Evolutionary conservation across 2,797 vertebrate genomes (phyloP).

Genomic region (Clarias platycephalus): DNA sequence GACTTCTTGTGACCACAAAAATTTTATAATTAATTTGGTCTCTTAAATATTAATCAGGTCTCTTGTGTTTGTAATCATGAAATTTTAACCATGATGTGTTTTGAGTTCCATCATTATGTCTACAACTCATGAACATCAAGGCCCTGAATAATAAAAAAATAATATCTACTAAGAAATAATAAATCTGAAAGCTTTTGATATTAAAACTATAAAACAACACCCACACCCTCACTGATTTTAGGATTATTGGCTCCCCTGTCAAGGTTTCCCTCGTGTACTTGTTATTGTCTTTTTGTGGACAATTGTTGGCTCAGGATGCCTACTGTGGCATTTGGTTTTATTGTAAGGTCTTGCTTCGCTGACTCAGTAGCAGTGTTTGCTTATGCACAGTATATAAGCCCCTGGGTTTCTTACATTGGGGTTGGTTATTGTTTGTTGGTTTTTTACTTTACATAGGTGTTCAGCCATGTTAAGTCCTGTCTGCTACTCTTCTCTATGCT

Average conservation of each 20-base stretch:
- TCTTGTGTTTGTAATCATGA: constrained; percentile 59
- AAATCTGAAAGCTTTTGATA: not conserved
- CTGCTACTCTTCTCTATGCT: too few species aligned
- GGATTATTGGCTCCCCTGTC: not conserved
- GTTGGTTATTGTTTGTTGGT: too few species aligned
- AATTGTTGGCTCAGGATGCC: too few species aligned
- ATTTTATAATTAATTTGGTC: constrained; percentile 59
- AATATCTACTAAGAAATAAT: not conserved
- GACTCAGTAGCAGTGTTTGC: too few species aligned
- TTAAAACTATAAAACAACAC: not conserved
- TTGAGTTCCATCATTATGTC: constrained; percentile 43
- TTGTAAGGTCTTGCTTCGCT: too few species aligned
- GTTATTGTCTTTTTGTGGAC: too few species aligned
- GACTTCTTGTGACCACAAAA: constrained; percentile 62
- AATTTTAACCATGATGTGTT: constrained; percentile 62
- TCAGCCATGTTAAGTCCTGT: too few species aligned
- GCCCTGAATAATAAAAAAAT: constrained; percentile 29
- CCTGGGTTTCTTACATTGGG: too few species aligned
- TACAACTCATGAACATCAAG: constrained; percentile 40
- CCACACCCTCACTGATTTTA: not conserved
- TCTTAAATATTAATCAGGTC: constrained; percentile 66
- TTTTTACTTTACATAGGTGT: too few species aligned
- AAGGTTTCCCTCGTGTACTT: too few species aligned
- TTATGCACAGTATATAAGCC: too few species aligned
- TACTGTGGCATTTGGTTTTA: too few species aligned